These are phyloP conservation scores for Megaceryle alcyon DNA, from an alignment of 2,797 vertebrate species.

Conservation along the genomic window DNA sequence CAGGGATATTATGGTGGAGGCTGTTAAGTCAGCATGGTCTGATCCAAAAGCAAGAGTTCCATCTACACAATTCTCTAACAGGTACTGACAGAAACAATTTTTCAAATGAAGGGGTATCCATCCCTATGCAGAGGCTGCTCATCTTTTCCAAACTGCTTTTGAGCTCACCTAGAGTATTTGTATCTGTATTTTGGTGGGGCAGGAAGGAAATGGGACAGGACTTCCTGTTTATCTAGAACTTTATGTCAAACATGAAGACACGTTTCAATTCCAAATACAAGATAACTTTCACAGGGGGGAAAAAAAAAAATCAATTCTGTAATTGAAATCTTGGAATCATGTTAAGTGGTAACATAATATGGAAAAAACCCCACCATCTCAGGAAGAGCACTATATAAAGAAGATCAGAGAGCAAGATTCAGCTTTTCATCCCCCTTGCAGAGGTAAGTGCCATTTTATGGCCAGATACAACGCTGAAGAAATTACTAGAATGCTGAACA, in stretches of 20 bases:
- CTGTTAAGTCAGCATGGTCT: background rate
- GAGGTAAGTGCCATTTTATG: background rate
- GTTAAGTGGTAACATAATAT: background rate
- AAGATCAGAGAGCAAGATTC: background rate
- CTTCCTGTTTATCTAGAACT: background rate
- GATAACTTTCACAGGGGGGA: no score
- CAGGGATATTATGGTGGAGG: accelerated
- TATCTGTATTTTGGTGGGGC: background rate
- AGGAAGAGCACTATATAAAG: background rate
- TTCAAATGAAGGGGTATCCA: background rate
- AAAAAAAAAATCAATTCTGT: background rate
- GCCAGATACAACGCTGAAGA: background rate
- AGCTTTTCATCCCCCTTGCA: background rate
- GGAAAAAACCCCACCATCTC: background rate
- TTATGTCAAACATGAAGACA: background rate
- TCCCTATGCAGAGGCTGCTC: background rate
- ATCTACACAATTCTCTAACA: background rate
- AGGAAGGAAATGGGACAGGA: background rate
- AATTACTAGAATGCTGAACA: no score
- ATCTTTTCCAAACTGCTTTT: background rate
- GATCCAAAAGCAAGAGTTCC: background rate
- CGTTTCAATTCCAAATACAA: background rate
- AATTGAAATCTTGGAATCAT: background rate
- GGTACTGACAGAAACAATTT: background rate
- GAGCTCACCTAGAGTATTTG: background rate